phyloP scores from a whole-genome alignment of 2,797 vertebrate genomes.

The Crocodylus rhombifer region DNA sequence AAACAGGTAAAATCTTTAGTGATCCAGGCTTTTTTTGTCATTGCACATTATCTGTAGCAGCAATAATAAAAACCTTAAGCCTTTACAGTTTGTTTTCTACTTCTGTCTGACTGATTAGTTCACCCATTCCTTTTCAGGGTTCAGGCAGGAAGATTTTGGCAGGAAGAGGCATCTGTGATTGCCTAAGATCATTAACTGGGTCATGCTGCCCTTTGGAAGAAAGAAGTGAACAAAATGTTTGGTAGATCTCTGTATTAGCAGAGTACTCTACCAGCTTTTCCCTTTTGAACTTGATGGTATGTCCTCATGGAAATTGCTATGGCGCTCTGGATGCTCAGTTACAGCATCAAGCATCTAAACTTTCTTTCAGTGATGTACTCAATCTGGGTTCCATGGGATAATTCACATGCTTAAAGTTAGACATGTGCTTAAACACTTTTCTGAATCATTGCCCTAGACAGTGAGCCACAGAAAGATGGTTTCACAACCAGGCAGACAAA shows the following conservation, averaged over 20 bases:
- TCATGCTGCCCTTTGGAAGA: slow-evolving; percentile 50
- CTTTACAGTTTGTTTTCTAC: too few relatives aligned
- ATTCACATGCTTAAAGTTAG: slow-evolving; percentile 29
- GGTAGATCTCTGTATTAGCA: too few relatives aligned
- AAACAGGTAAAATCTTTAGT: slow-evolving; percentile 20
- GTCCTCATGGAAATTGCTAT: too few relatives aligned
- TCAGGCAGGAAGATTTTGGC: slow-evolving; percentile 6
- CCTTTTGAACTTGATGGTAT: too few relatives aligned
- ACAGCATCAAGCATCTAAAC: too few relatives aligned
- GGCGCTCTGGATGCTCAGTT: too few relatives aligned
- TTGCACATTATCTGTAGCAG: slow-evolving; percentile 43
- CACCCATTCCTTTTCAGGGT: slow-evolving; percentile 21
- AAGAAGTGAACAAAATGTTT: background rate
- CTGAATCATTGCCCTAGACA: slow-evolving; percentile 43
- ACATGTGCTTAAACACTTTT: slow-evolving; percentile 48
- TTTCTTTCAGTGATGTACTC: slow-evolving; percentile 29
- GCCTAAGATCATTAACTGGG: slow-evolving; percentile 28
- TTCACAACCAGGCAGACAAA: slow-evolving; percentile 45
- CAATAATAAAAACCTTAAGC: slow-evolving; percentile 14
- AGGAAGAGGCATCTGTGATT: slow-evolving; percentile 32
- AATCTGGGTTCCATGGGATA: slow-evolving; percentile 46
- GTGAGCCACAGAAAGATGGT: background rate
- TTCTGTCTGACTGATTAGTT: slow-evolving; percentile 26
- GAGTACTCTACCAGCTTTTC: too few relatives aligned
- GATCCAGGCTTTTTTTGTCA: slow-evolving; percentile 50